Conservation (phyloP, 2,888 invertebrate genomes). For the Hydropsyche betteni region DNA sequence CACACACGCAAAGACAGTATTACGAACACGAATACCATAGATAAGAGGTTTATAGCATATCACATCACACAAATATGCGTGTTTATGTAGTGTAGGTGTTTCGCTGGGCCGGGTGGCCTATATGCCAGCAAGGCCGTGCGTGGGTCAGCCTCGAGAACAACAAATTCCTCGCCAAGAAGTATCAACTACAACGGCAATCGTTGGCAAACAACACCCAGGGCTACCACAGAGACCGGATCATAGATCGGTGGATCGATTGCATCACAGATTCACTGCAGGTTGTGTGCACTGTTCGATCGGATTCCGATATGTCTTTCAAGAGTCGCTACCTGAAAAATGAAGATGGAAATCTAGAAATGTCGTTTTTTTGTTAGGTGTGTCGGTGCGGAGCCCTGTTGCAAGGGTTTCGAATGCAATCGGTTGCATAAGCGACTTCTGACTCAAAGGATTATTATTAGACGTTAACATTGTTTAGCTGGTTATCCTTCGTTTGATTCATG, state of each 20-base stretch:
- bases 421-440: constrained; percentile 40
- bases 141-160: constrained; percentile 37
- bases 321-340: too few species aligned
- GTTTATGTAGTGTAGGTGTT: constrained; percentile 28
- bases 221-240: constrained; percentile 12
- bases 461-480: constrained; percentile 32
- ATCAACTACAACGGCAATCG: constrained; percentile 22
- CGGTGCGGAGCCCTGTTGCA: constrained; percentile 36
- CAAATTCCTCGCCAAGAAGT: constrained; percentile 42
- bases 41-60: too few species aligned
- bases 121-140: constrained; percentile 46
- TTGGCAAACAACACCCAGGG: constrained; percentile 36
- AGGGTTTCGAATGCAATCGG: constrained; percentile 17
- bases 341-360: too few species aligned
- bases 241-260: constrained; percentile 11
- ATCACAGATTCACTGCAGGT: neutral
- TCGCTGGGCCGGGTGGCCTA: constrained; percentile 38
- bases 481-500: constrained; percentile 42
- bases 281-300: neutral
- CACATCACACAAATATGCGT: too few species aligned
- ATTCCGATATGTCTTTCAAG: neutral
- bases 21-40: too few species aligned
- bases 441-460: constrained; percentile 45
- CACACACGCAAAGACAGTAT: neutral
- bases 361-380: too few species aligned